A percentile compares a stretch with the other conserved stretches of the same genome.
Conservation (phyloP, 2,888 invertebrate species). For the Sphaerophoria taeniata region DNA sequence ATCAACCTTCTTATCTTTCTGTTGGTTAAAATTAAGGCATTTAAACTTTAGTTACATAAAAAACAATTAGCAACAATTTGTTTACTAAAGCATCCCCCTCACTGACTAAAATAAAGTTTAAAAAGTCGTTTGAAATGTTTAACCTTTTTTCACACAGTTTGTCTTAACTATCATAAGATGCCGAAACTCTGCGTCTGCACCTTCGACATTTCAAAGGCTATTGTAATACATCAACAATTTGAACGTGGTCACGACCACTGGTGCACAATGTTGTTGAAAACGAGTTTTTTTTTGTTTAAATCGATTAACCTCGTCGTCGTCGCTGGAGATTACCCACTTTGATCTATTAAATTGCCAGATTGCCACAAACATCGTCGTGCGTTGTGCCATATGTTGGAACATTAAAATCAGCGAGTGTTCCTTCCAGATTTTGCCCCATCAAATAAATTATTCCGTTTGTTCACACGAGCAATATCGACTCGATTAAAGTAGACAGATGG, state of each 20-base stretch:
- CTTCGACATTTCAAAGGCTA: slow-evolving; percentile 60
- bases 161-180: slow-evolving; percentile 21
- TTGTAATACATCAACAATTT: slow-evolving; percentile 33
- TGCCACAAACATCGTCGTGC: slow-evolving; percentile 29
- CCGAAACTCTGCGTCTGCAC: slow-evolving; percentile 26
- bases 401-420: slow-evolving; percentile 26
- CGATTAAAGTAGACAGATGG: slow-evolving; percentile 21
- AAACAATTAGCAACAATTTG: slow-evolving; percentile 5
- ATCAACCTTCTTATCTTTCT: not conserved
- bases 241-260: slow-evolving; percentile 57
- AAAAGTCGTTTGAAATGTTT: slow-evolving; percentile 2
- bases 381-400: slow-evolving; percentile 2
- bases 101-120: slow-evolving; percentile 30
- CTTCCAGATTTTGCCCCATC: slow-evolving; percentile 51
- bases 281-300: not conserved
- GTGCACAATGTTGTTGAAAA: slow-evolving; percentile 30
- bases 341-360: not conserved
- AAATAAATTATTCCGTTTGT: slow-evolving; percentile 36
- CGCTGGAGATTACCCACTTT: not conserved
- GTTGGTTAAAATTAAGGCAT: not conserved
- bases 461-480: slow-evolving; percentile 4
- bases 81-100: not conserved
- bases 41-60: not conserved
- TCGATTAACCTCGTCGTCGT: not conserved
- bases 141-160: slow-evolving; percentile 48